Evolutionary conservation across 2,888 invertebrate species (phyloP).

Genomic region (Myopa testacea): DNA sequence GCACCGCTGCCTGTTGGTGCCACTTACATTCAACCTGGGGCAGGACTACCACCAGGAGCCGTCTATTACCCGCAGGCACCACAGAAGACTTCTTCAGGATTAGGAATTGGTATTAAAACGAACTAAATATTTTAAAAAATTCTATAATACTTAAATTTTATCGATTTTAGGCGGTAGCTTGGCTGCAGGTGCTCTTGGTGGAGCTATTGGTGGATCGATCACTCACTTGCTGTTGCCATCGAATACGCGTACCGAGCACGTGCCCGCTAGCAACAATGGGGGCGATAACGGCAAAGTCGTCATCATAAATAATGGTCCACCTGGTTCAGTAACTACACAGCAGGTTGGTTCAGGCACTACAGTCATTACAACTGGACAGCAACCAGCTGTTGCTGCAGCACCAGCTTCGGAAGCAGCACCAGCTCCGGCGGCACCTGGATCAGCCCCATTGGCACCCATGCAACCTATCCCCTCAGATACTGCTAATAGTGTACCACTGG

Average conservation of each 20-base stretch:
- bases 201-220: conserved; percentile 63
- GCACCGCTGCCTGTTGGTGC: conserved; percentile 58
- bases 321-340: conserved; percentile 55
- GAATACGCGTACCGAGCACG: conserved; percentile 55
- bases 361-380: conserved; percentile 50
- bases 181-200: conserved; percentile 64
- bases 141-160: background rate
- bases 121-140: background rate
- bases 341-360: conserved; percentile 53
- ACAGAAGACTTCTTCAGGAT: conserved; percentile 64
- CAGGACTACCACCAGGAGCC: conserved; percentile 59
- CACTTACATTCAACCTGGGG: conserved; percentile 56
- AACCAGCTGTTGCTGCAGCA: conserved; percentile 48
- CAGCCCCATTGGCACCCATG: conserved; percentile 46
- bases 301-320: conserved; percentile 65
- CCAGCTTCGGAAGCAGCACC: conserved; percentile 48
- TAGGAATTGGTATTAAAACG: conserved; percentile 62
- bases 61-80: conserved; percentile 58
- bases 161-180: conserved; percentile 60
- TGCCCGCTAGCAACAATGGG: conserved; percentile 50
- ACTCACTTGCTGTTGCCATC: conserved; percentile 57
- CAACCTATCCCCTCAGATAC: conserved; percentile 30
- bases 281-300: conserved; percentile 62
- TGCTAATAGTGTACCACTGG: conserved; percentile 45
- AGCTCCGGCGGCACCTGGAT: conserved; percentile 46